phyloP scores from a whole-genome alignment of 2,113 vertebrate genomes.

The Centrocercus urophasianus region DNA sequence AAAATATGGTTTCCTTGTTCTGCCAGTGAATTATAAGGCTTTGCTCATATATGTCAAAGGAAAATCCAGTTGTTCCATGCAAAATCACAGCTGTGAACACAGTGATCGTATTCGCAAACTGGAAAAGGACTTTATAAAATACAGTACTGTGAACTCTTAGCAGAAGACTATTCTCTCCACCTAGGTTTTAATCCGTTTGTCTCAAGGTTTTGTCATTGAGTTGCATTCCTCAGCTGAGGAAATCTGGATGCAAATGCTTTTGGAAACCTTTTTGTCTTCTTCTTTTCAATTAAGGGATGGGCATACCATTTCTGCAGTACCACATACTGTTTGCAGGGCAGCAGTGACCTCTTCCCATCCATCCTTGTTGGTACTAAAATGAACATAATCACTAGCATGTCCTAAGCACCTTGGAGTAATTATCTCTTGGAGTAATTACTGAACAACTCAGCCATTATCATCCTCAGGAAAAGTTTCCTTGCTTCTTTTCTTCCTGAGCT shows the following conservation, averaged over 20 bases:
- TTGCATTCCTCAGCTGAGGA: background rate
- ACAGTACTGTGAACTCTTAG: background rate
- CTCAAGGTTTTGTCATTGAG: background rate
- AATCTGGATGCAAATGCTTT: background rate
- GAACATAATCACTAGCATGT: background rate
- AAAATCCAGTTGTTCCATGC: background rate
- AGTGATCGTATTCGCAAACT: background rate
- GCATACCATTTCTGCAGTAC: background rate
- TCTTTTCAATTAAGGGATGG: slow-evolving; percentile 5
- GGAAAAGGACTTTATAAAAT: background rate
- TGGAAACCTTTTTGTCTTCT: background rate
- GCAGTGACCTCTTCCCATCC: background rate
- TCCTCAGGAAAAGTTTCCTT: background rate
- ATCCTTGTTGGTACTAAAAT: background rate
- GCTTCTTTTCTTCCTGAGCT: background rate
- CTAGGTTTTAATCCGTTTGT: background rate
- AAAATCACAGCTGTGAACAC: background rate
- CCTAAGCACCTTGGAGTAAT: background rate
- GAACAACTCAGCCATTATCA: background rate
- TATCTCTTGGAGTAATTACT: background rate
- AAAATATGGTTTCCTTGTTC: slow-evolving; percentile 2
- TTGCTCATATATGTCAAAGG: background rate
- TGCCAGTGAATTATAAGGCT: background rate
- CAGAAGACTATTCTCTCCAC: slow-evolving; percentile 3
- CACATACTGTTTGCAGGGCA: background rate